Base-by-base conservation (phyloP, 2,888 invertebrate genomes). In the Halocaridina rubra region DNA sequence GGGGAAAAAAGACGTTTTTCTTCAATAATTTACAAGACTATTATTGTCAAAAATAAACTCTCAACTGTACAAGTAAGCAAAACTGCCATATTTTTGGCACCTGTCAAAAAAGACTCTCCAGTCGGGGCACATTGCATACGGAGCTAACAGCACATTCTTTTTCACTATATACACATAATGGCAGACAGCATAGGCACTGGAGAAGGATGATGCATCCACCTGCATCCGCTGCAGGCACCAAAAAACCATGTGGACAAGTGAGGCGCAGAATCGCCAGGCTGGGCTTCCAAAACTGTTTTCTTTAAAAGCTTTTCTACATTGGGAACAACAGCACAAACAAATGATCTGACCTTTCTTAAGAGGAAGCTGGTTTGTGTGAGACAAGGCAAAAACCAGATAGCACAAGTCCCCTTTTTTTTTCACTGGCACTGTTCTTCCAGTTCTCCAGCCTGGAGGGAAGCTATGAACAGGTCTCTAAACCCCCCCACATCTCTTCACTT, bases 1-100 rank as follows among this genome's bases (percentile, higher is more conserved):
- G 33, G 32, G n/a, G n/a, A n/a, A n/a, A n/a, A 67, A 79, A 61
- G 27, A 29, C 27, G 29, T n/a, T 7, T 39, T 74, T 33, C 46
- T 27, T 57, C 80, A 80, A 30, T 80, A 57, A 80, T 72, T 53
- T 80, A 80, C 72, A 80, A 80, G 80, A 72, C 61, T 80, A 80
- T 80, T 71, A 78, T 82, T 71, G 82, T 82, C 82, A 82, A 82
- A 82, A 82, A 82, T 82, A 82, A 82, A 82, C 82, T 82, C 82
- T 82, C 82, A 82, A 82, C 82, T 82, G 82, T 82, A 82, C 82
- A 82, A 53, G 77, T 77, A 82, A 82, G 78, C 69, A 71, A 77
- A 71, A 69, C 61, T 74, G 75, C 77, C 77, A 76, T 67, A 82
- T 46, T 30, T 82, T 82, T 82, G 82, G 82, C 82, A 82, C 82